Base-by-base conservation (phyloP, 2,113 vertebrate species). In the Anhinga rufa region DNA sequence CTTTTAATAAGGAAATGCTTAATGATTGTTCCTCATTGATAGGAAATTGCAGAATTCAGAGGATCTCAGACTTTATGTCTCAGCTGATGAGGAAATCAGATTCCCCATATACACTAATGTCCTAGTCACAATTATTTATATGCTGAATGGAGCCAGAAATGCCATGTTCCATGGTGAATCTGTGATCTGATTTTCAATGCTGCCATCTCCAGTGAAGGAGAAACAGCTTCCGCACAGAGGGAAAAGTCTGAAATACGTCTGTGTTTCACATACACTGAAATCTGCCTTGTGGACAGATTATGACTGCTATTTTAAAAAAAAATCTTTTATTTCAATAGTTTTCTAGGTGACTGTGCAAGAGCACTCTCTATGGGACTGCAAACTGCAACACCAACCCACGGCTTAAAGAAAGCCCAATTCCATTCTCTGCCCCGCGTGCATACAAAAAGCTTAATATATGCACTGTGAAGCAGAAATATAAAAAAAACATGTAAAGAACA, bases 21-120 rank as follows among this genome's bases (percentile, higher is more conserved):
- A 72, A 54, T 34, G 87, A 68, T 90, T 60, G 46, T 70, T 94
- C 84, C 91, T 92, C 46, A 36, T 8, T 52, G 86, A 76, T 86
- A 89, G 89, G 93, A 82, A 96, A 95, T 29, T 66, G 92, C 83
- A 91, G 81, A 78, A 94, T 75, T 93, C 44, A 19, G 85, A 69
- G 57, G 82, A 52, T 60, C 90, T 93, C 92, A 93, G 95, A 82
- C 94, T 93, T 61, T 61, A 9, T 81, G 96, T 93, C 94, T 96
- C 83, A 68, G 79, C 86, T 70, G 93, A 72, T 3, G 19, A 74
- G 86, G 76, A 90, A 78, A 69, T 90, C 92, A 46, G 83, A 92
- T 69, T 93, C 12, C 81, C 55, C 31, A 4, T 26, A 25, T 4
- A 9, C 22, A 12, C 36, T 62, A 36, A 75, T 80, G 77, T 24